Evolutionary conservation across 2,797 vertebrate species (phyloP), one percentile per base, ranked within the genome.

Genomic region (Sebastes trivittatus): DNA sequence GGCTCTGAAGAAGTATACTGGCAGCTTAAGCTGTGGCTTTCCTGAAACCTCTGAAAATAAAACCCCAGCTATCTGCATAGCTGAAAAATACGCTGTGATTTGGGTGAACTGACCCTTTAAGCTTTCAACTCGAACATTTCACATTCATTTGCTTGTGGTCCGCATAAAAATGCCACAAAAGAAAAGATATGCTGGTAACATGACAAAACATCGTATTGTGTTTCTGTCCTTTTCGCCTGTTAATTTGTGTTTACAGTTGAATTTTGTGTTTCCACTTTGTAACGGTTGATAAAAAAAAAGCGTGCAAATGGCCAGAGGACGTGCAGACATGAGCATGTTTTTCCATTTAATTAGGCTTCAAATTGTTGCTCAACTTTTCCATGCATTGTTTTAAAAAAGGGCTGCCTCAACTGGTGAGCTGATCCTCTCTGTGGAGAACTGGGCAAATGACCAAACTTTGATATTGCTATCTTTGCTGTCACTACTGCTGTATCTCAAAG

Each of bases 401-500:
- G 11, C 54, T 36, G 55, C 13, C 14, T 73, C 18, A 8, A 30
- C 27, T 71, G 54, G 36, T 58, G 72, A 71, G 60, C 58, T 54
- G 71, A 74, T 79, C 69, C 76, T 76, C 59, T 78, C 72, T 72
- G 55, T 61, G 58, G 78, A 74, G 65, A 89, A 64, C 67, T 69
- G 73, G 82, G 88, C 78, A 79, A 82, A 80, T 65, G 60, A 86
- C 78, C 85, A 90, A 83, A 75, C 77, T 85, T 73, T 88, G 68
- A 90, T 78, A 68, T 77, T 87, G 73, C 84, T 86, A 83, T 90
- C 75, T 83, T 88, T 88, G 77, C 66, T 86, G 75, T 87, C 80
- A 85, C 70, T 81, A 25, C 42, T 79, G 68, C 38, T 79, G 32
- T 82, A 62, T 83, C 75, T 87, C 80, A 85, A 80, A 76, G 49